Percentiles rank a stretch among this genome's conserved stretches.
Conservation (phyloP, 2,888 invertebrate genomes). For the Ceratothoa steindachneri region DNA sequence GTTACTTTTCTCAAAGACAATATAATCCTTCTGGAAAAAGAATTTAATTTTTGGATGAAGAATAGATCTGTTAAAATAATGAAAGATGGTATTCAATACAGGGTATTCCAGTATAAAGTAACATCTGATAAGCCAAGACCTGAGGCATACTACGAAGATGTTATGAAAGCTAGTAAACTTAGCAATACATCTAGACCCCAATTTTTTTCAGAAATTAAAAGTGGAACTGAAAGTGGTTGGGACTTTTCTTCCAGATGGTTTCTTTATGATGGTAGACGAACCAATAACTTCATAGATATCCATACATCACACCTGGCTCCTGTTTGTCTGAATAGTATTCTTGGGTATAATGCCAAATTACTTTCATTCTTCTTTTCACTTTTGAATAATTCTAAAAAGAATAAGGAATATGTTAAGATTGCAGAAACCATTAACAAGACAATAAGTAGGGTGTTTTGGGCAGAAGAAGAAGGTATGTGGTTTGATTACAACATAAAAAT, state of each 20-base stretch:
- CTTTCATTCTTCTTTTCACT: slow-evolving; percentile 61
- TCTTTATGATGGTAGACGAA: slow-evolving; percentile 56
- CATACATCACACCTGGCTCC: slow-evolving; percentile 67
- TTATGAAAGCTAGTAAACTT: not conserved
- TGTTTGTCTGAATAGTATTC: slow-evolving; percentile 75
- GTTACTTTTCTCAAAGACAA: slow-evolving; percentile 59
- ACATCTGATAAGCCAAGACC: slow-evolving; percentile 68
- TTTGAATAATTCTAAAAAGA: slow-evolving; percentile 59
- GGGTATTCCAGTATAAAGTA: slow-evolving; percentile 35
- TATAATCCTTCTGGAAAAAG: slow-evolving; percentile 53
- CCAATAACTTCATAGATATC: slow-evolving; percentile 63
- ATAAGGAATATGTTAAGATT: slow-evolving; percentile 57
- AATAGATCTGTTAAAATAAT: slow-evolving; percentile 55
- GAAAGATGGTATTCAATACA: slow-evolving; percentile 59
- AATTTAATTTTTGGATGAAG: slow-evolving; percentile 72
- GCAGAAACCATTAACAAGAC: slow-evolving; percentile 31
- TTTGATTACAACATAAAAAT: slow-evolving; percentile 68
- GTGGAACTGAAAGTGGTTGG: slow-evolving; percentile 93
- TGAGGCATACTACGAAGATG: slow-evolving; percentile 67
- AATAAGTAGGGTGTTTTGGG: slow-evolving; percentile 70
- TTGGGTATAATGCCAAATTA: slow-evolving; percentile 65
- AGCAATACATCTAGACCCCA: slow-evolving; percentile 57
- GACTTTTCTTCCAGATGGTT: slow-evolving; percentile 92
- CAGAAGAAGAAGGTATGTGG: slow-evolving; percentile 71
- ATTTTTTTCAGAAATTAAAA: slow-evolving; percentile 76